Evolutionary conservation across 1,140 invertebrate genomes (phyloP).

Genomic region (Macrosteles quadrilineatus): DNA sequence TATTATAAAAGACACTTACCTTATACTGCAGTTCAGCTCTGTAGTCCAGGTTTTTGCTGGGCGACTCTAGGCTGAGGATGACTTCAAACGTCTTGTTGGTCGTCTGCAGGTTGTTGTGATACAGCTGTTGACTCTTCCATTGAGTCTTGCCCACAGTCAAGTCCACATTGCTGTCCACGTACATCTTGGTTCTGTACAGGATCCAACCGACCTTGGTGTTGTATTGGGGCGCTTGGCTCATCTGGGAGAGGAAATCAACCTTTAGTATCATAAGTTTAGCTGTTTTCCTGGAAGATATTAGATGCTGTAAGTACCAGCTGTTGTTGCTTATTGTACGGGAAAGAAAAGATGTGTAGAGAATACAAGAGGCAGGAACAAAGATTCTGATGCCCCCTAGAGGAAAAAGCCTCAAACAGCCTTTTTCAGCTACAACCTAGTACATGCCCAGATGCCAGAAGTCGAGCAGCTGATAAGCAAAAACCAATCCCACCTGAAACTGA

Average conservation of each 20-base stretch:
- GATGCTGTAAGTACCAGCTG: too few relatives aligned
- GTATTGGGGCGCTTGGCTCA: constrained; percentile 7
- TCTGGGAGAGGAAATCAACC: not conserved
- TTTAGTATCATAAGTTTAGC: not conserved
- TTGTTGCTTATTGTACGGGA: too few relatives aligned
- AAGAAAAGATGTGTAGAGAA: too few relatives aligned
- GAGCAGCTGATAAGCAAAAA: too few relatives aligned
- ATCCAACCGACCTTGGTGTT: constrained; percentile 8
- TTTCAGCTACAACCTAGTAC: too few relatives aligned
- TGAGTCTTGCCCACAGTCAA: constrained; percentile 19
- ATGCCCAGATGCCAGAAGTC: too few relatives aligned
- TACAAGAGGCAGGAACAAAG: too few relatives aligned
- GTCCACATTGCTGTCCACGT: constrained; percentile 13
- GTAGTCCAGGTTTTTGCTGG: constrained; percentile 19
- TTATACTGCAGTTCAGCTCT: constrained; percentile 10
- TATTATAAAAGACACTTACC: too few relatives aligned
- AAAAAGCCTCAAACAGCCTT: too few relatives aligned
- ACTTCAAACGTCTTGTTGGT: not conserved
- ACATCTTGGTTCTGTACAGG: constrained; percentile 12
- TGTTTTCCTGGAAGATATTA: not conserved
- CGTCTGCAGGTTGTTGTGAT: constrained; percentile 15
- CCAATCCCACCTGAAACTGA: too few relatives aligned
- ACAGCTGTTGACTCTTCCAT: constrained; percentile 25
- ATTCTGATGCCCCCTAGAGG: too few relatives aligned
- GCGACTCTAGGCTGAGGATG: not conserved